Conservation (phyloP, 2,113 vertebrate genomes). For the Mobula birostris region DNA sequence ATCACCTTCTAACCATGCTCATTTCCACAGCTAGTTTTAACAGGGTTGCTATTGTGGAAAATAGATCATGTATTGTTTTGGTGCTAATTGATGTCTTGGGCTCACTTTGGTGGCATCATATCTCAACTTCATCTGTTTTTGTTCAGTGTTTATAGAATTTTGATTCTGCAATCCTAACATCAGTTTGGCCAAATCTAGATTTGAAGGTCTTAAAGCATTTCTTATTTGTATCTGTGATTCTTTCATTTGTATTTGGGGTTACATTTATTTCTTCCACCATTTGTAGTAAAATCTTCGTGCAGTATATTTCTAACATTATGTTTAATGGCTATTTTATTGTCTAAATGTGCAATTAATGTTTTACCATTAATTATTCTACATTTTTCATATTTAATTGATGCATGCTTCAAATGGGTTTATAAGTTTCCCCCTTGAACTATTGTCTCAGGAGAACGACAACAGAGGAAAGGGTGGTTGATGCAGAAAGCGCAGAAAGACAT, state of each 20-base stretch:
- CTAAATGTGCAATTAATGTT: not conserved
- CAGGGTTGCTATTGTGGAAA: not conserved
- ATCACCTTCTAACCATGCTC: not conserved
- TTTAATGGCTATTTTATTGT: not conserved
- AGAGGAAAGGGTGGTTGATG: too few species aligned
- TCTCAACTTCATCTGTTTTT: not conserved
- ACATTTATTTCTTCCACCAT: not conserved
- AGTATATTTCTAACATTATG: not conserved
- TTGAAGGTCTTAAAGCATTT: not conserved
- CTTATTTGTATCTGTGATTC: not conserved
- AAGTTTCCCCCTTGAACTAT: not conserved
- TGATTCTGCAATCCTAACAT: not conserved
- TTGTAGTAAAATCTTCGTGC: not conserved
- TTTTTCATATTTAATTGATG: not conserved
- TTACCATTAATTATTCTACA: not conserved
- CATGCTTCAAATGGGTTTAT: not conserved
- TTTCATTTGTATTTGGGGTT: not conserved
- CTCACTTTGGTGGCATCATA: not conserved
- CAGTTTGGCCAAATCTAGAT: not conserved
- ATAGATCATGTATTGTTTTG: not conserved
- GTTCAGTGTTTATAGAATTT: not conserved
- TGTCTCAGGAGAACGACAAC: not conserved
- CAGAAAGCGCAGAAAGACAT: not conserved
- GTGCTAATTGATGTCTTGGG: not conserved
- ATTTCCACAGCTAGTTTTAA: not conserved